Evolutionary conservation across 2,888 invertebrate species (phyloP), one percentile per base, ranked within the genome.

Genomic region (Trissolcus japonicus): DNA sequence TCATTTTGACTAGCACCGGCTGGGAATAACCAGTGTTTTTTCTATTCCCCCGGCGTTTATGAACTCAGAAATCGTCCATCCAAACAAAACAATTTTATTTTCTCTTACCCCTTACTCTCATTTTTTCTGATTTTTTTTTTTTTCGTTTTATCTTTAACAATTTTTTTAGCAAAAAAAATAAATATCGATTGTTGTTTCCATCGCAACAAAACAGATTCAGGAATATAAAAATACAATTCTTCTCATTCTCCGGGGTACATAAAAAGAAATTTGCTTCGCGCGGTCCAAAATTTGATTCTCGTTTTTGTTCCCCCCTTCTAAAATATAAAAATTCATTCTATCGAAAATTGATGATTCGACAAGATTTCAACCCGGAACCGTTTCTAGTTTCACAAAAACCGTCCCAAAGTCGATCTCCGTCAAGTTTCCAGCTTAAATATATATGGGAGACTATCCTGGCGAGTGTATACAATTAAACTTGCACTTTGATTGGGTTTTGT

Each of bases 331-430:
- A 35, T 35, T 9, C 9, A 1, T 35, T 35, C 4, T 6, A 25
- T 1, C 35, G 35, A 41, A 19, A 16, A 46, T 46, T 21, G 25
- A 61, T 17, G 62, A 75, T 68, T 59, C 74, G 62, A 74, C 67
- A 68, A 74, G 29, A 74, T 63, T 74, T 68, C 62, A 68, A 74
- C 57, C 53, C 4, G 35, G 41, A 77, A 63, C 54, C 46, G 57
- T 77, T 72, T 46, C 43, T 35, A n/a, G n/a, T 14, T 50, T 59
- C 17, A 41, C n/a, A 56, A 57, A 72, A 72, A 66, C 69, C 40
- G 53, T 63, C 19, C 71, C 50, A 56, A 61, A 57, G 56, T 74
- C 66, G 43, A 74, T 62, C 13, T 13, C 57, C 61, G 55, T 66
- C 66, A 66, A 73, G 73, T 66, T 73, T 55, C 1, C 13, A 48